Evolutionary conservation across 2,113 vertebrate genomes (phyloP), one percentile per base, ranked within the genome.

Genomic region (Salvelinus namaycush): DNA sequence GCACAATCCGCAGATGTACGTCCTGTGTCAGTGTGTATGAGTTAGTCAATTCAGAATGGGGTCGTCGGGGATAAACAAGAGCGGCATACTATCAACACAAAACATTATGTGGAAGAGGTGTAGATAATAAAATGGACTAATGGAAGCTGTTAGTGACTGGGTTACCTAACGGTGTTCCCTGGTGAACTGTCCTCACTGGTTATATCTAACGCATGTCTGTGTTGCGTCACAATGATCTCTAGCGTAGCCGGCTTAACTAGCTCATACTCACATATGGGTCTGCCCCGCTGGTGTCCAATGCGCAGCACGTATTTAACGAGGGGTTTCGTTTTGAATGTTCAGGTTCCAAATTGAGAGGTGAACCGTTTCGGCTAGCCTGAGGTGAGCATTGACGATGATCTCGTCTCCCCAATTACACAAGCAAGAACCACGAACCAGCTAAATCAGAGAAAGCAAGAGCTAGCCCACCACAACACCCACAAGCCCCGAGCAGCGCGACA

Each of bases 341-440:
- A 86, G 88, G n/a, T 54, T 82, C 77, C 81, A 78, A 87, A 86
- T 90, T 87, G 86, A 83, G 73, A 82, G 87, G 72, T 84, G 94
- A 96, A 96, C 97, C 95, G 89, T 86, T 70, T 90, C 95, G 96
- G 98, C 97, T 94, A 93, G 93, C 97, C 97, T 98, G 98, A 99
- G 98, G 97, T 97, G 94, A 89, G 89, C 51, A 54, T 16, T 20
- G 13, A 31, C 92, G 83, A 81, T 79, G 70, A 87, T 89, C 80
- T 83, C 84, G 0, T 71, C 76, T 81, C 34, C 86, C 88, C 89
- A 93, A 95, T 95, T 87, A 94, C 68, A 94, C 83, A 92, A 75
- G 91, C 91, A 93, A 96, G 94, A 93, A 94, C 12, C 92, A 89
- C 89, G 1, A 82, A 81, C 76, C 78, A 69, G 31, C 48, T 4